Evolutionary conservation across 2,797 vertebrate genomes (phyloP).

Genomic region (Lophius americanus): DNA sequence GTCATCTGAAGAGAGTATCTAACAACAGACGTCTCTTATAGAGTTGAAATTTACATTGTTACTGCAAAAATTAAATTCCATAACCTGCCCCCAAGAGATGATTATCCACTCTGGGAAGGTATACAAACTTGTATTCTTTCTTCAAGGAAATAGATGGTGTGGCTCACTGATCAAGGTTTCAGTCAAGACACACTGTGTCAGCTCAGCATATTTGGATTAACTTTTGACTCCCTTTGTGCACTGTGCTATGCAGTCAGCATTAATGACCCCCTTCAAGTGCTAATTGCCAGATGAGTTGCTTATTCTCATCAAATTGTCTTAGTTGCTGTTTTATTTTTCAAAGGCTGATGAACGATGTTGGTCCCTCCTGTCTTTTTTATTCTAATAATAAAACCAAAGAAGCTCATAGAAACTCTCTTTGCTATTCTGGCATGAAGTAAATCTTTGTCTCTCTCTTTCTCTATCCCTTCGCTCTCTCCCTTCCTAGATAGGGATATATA

Average conservation of each 20-base stretch:
- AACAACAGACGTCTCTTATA: constrained; percentile 2
- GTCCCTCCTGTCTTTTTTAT: not conserved
- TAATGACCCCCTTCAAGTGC: constrained; percentile 35
- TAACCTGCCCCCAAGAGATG: constrained; percentile 22
- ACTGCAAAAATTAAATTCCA: constrained; percentile 30
- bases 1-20: too few relatives aligned
- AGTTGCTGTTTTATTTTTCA: constrained; percentile 10
- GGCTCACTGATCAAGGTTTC: constrained; percentile 22
- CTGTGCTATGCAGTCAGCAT: constrained; percentile 12
- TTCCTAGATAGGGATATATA: too few relatives aligned
- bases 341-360: not conserved
- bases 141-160: constrained; percentile 19
- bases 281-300: constrained; percentile 15
- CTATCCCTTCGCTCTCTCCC: too few relatives aligned
- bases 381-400: not conserved
- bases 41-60: constrained; percentile 8
- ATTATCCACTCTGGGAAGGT: constrained; percentile 17
- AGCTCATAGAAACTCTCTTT: too few relatives aligned
- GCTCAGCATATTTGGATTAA: constrained; percentile 48
- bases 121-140: constrained; percentile 10
- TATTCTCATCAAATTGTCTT: constrained; percentile 17
- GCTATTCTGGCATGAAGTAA: not conserved
- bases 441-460: not conserved
- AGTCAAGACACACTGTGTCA: constrained; percentile 24
- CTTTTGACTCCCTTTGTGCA: constrained; percentile 2